These are phyloP conservation scores for Pycnonotus jocosus DNA, from an alignment of 2,113 vertebrate genomes.

Conservation along the genomic window DNA sequence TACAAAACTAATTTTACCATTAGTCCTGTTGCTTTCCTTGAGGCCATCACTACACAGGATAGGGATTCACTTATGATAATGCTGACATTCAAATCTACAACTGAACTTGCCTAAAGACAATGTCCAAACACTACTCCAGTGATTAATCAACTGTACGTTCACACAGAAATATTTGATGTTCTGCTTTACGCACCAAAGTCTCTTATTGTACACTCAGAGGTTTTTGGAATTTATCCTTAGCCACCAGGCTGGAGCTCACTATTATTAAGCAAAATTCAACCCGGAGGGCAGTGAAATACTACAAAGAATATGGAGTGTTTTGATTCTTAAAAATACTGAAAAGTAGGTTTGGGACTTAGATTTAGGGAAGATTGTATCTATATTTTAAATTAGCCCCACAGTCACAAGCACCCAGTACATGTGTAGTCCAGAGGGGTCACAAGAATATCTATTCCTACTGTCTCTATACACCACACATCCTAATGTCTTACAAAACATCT, in stretches of 20 bases:
- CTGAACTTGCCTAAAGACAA: slow-evolving; percentile 10
- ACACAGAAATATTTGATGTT: slow-evolving; percentile 26
- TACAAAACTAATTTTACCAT: not conserved
- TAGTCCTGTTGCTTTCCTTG: not conserved
- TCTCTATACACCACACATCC: not conserved
- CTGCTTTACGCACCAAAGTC: not conserved
- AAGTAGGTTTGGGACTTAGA: not conserved
- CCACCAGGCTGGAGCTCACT: not conserved
- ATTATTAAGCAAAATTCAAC: not conserved
- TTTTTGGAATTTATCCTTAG: not conserved
- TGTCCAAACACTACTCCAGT: not conserved
- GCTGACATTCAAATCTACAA: not conserved
- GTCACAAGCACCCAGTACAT: not conserved
- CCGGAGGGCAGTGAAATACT: not conserved
- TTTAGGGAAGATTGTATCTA: not conserved
- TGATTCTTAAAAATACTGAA: not conserved
- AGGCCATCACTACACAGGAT: not conserved
- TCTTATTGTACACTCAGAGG: slow-evolving; percentile 4
- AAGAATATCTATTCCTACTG: not conserved
- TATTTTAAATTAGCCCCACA: not conserved
- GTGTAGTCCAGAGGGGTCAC: not conserved
- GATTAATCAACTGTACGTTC: slow-evolving; percentile 8
- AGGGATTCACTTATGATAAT: slow-evolving; percentile 21
- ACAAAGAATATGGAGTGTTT: not conserved
- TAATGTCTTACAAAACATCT: not conserved